phyloP scores from a whole-genome alignment of 2,113 vertebrate genomes.

The Gymnogyps californianus region DNA sequence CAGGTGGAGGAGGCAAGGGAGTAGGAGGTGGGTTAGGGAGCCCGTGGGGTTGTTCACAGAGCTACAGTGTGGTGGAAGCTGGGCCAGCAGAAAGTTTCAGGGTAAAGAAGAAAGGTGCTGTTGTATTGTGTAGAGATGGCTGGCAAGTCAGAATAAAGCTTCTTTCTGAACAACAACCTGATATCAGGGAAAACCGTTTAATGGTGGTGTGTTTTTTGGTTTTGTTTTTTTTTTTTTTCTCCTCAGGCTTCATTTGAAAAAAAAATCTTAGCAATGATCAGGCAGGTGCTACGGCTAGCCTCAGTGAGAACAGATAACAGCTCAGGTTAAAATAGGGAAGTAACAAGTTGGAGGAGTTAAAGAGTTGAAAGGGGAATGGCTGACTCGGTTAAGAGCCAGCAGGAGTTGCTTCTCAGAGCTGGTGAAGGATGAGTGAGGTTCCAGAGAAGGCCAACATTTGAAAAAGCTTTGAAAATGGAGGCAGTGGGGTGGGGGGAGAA shows the following conservation, averaged over 20 bases:
- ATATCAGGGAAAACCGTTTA: background rate
- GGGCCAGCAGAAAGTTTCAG: background rate
- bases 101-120: background rate
- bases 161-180: background rate
- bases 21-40: background rate
- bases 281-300: background rate
- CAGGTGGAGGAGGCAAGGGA: background rate
- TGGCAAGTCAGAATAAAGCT: background rate
- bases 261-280: background rate
- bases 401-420: background rate
- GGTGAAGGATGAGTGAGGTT: background rate
- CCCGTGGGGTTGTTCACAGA: fast-evolving
- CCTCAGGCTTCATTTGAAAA: background rate
- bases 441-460: background rate
- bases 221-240: too few species aligned
- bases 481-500: background rate
- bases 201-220: too few species aligned
- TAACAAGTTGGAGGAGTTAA: background rate
- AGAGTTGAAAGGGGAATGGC: background rate
- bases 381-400: background rate
- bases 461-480: background rate
- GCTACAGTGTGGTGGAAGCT: background rate
- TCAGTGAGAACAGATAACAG: background rate
- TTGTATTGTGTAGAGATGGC: background rate
- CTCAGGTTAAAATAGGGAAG: background rate